Base-by-base conservation (phyloP, 2,888 invertebrate species). In the Petrolisthes cinctipes region DNA sequence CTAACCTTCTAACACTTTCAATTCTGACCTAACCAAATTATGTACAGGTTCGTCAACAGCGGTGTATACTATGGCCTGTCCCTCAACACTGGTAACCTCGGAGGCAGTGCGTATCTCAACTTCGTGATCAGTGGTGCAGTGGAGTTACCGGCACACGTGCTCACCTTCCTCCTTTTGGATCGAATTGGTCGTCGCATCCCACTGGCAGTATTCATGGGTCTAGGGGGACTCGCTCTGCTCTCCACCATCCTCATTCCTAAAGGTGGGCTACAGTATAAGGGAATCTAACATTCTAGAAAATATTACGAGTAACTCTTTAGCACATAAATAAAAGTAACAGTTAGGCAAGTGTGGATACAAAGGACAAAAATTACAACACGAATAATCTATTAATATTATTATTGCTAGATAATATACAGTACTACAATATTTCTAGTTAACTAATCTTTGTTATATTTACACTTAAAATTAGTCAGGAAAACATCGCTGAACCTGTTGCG, bases 21-120 rank as follows among this genome's bases (percentile, higher is more conserved):
- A 11, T 66, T 66, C 14, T 11, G 66, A 66, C n/a, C n/a, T 23
- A 23, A 23, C 75, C 37, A 75, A 23, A 3, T 17, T 37, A 37
- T 76, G 68, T 75, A 14, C 76, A 89, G 89, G 96, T 95, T 96
- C 92, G 96, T 96, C 23, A 96, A 95, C 92, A 96, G 95, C 91
- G 95, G 95, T 88, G 95, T 96, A 9, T 96, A 96, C 92, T 96
- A 96, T 92, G 96, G 96, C 0, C 93, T 96, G 7, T 96, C 96
- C 0, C 95, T 96, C 95, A 95, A 95, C 92, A 95, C 96, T 4
- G 95, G 95, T 82, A 95, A 94, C 92, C 94, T 96, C 83, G 95
- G 95, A 7, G 96, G 95, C 56, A 95, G 96, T 92, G 94, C 95
- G 86, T 95, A 95, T 91, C 91, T 96, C n/a, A 96, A 96, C 92